These are phyloP conservation scores for Anableps anableps DNA, from an alignment of 2,797 vertebrate species.

Conservation along the genomic window DNA sequence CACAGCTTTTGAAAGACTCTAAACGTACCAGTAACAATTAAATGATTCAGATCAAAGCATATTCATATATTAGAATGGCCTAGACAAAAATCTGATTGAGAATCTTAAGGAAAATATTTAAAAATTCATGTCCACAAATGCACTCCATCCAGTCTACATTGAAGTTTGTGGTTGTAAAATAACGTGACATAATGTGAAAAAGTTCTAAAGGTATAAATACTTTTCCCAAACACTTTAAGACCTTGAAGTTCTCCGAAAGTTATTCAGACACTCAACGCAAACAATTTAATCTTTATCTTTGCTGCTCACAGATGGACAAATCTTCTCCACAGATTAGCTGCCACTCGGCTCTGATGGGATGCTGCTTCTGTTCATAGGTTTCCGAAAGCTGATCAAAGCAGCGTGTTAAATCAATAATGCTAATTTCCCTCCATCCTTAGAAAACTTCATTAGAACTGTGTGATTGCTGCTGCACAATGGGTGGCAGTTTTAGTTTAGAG, in stretches of 20 bases:
- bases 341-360: conserved; percentile 41
- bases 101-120: background rate
- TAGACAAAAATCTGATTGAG: background rate
- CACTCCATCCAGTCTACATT: background rate
- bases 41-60: background rate
- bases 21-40: background rate
- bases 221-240: background rate
- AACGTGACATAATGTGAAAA: background rate
- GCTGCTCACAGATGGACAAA: conserved; percentile 51
- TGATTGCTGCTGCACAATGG: background rate
- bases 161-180: background rate
- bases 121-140: background rate
- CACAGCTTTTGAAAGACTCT: background rate
- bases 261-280: conserved; percentile 34
- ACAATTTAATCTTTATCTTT: conserved; percentile 58
- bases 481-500: background rate
- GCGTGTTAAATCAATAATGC: conserved; percentile 60
- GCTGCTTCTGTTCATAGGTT: conserved; percentile 36
- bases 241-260: conserved; percentile 48
- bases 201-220: background rate
- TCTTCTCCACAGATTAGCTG: conserved; percentile 55
- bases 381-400: conserved; percentile 57
- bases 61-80: background rate
- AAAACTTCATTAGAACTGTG: conserved; percentile 22
- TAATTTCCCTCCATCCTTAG: conserved; percentile 46